Evolutionary conservation across 2,888 invertebrate genomes (phyloP).

Genomic region (Ophonus ardosiacus): DNA sequence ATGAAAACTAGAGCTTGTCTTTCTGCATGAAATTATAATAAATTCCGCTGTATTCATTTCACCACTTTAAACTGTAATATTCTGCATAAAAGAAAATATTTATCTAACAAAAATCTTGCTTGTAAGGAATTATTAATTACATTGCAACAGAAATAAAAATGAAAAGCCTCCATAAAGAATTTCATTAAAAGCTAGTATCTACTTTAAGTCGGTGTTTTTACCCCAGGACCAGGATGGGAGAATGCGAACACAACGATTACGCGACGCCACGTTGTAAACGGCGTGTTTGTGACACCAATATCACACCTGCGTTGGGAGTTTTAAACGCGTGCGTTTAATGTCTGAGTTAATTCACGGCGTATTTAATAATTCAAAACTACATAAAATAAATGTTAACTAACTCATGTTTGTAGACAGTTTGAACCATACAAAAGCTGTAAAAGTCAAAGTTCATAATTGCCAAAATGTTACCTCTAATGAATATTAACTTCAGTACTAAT

Average conservation of each 20-base stretch:
- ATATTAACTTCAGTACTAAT: slow-evolving; percentile 23
- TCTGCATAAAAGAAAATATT: slow-evolving; percentile 30
- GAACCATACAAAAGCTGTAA: slow-evolving; percentile 33
- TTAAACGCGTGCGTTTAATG: slow-evolving; percentile 30
- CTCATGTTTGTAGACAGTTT: slow-evolving; percentile 29
- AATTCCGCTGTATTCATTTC: neutral
- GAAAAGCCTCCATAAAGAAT: neutral
- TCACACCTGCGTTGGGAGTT: slow-evolving; percentile 14
- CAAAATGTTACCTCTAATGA: slow-evolving; percentile 27
- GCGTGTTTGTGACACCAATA: slow-evolving; percentile 29
- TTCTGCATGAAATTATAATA: neutral
- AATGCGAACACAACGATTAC: slow-evolving; percentile 2
- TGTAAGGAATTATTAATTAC: slow-evolving; percentile 46
- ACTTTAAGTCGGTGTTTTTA: neutral
- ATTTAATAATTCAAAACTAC: slow-evolving; percentile 45
- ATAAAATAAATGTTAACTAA: slow-evolving; percentile 45
- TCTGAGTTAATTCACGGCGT: slow-evolving; percentile 17
- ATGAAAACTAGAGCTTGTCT: neutral
- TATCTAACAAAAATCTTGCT: slow-evolving; percentile 15
- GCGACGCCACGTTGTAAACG: neutral
- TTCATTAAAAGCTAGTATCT: slow-evolving; percentile 9
- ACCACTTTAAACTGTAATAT: neutral
- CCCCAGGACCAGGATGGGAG: neutral
- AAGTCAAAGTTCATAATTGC: slow-evolving; percentile 42
- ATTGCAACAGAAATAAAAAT: slow-evolving; percentile 15